These are phyloP conservation scores for Lacanobia wlatinum DNA, from an alignment of 2,888 invertebrate genomes.

Conservation along the genomic window DNA sequence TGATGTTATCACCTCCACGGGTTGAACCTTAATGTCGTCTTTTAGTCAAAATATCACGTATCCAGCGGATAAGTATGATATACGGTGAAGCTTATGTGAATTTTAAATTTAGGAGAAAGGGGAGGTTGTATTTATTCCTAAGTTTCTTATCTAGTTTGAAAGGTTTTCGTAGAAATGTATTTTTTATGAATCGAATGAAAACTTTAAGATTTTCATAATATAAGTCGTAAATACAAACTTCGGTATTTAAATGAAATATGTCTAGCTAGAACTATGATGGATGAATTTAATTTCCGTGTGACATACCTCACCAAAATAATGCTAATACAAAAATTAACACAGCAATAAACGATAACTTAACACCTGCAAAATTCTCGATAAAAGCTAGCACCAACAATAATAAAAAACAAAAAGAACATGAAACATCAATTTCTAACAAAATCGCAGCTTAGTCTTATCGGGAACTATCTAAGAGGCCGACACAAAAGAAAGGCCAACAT, in stretches of 20 bases:
- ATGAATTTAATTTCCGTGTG: too few relatives aligned
- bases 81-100: conserved; percentile 69
- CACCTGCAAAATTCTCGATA: conserved; percentile 44
- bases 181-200: not conserved
- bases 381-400: conserved; percentile 7
- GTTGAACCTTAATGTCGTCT: conserved; percentile 72
- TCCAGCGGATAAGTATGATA: conserved; percentile 74
- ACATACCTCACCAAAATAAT: not conserved
- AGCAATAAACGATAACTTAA: conserved; percentile 19
- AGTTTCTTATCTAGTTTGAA: conserved; percentile 3
- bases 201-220: not conserved
- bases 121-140: not conserved
- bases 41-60: conserved; percentile 80
- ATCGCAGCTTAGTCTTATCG: conserved; percentile 70
- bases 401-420: conserved; percentile 47
- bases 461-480: conserved; percentile 62
- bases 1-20: conserved; percentile 62
- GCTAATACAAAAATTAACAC: conserved; percentile 21
- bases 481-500: conserved; percentile 72
- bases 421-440: conserved; percentile 50
- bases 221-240: not conserved
- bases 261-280: too few relatives aligned
- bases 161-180: not conserved
- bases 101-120: conserved; percentile 64
- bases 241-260: too few relatives aligned